phyloP scores from a whole-genome alignment of 2,888 invertebrate species.

The Spodoptera picta region DNA sequence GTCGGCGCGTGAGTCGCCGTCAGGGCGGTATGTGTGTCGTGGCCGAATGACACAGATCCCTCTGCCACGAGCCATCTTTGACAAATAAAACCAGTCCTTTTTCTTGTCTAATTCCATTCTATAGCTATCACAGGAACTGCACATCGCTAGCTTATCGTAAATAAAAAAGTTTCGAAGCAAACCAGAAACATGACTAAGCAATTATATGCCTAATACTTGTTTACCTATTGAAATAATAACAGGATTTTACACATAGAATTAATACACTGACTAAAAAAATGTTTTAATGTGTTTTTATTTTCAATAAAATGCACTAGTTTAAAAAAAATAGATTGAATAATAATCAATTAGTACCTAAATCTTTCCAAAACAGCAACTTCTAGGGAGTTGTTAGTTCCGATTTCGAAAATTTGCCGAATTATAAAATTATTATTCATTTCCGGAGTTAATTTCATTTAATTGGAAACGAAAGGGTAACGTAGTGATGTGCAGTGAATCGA shows the following conservation, averaged over 20 bases:
- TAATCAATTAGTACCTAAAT: no score
- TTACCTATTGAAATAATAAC: conserved; percentile 15
- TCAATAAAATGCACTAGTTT: no score
- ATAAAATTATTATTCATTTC: conserved; percentile 34
- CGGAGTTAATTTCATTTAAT: conserved; percentile 52
- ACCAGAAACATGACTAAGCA: conserved; percentile 24
- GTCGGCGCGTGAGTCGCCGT: conserved; percentile 70
- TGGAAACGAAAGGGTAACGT: conserved; percentile 64
- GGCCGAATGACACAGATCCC: conserved; percentile 85
- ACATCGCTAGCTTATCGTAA: conserved; percentile 24
- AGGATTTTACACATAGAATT: conserved; percentile 29
- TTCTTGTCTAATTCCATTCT: conserved; percentile 56
- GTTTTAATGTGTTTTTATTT: background rate
- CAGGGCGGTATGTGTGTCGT: conserved; percentile 80
- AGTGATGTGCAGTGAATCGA: conserved; percentile 76
- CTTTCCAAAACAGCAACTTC: no score
- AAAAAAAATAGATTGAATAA: no score
- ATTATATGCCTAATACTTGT: conserved; percentile 1
- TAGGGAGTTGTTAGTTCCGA: no score
- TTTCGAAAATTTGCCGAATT: background rate
- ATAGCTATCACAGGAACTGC: conserved; percentile 47
- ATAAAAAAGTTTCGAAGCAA: conserved; percentile 7
- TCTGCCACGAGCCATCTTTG: conserved; percentile 69
- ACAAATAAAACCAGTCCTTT: conserved; percentile 75
- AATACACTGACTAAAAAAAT: conserved; percentile 20